Base-by-base conservation (phyloP, 2,888 invertebrate species). In the Toxonevra muliebris region DNA sequence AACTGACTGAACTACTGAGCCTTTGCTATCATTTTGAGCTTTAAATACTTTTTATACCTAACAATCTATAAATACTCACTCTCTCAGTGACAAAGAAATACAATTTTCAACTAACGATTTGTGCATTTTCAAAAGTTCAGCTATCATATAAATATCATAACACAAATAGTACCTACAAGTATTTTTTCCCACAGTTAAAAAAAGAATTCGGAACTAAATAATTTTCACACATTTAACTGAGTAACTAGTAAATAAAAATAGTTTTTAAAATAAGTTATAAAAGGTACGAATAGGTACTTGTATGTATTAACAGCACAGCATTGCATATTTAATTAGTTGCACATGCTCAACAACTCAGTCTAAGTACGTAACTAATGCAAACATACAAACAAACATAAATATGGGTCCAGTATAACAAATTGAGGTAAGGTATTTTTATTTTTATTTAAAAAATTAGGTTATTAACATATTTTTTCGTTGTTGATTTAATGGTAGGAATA, bases 131-230 rank as follows among this genome's bases (percentile, higher is more conserved):
- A n/a, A 12, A 48, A 48, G 15, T 48, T 15, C 12, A 48, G 15
- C 48, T 48, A 48, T 48, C 15, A 48, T 8, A 15, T 48, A 48
- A 12, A 48, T 15, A n/a, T 48, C 15, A n/a, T 3, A 48, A 48
- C 48, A 48, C 12, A 48, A n/a, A 15, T 48, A 48, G 30, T 7
- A 30, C 30, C 30, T 30, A 30, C 30, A 30, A 30, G 30, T 30
- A 30, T 30, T 17, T 20, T 61, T 68, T 68, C 68, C 64, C 64
- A 68, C 68, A 50, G 68, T 68, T 41, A 48, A 41, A 30, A 30
- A 60, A 68, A 60, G 2, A 60, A 63, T 59, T 67, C 59, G 43
- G n/a, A 66, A 52, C 41, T 42, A 42, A 43, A 42, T 61, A 52
- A 30, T 30, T 30, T 30, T 30, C 30, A 30, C 30, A 30, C 30